These are phyloP conservation scores for Gallirallus australis DNA, from an alignment of 2,797 vertebrate genomes.

Conservation along the genomic window DNA sequence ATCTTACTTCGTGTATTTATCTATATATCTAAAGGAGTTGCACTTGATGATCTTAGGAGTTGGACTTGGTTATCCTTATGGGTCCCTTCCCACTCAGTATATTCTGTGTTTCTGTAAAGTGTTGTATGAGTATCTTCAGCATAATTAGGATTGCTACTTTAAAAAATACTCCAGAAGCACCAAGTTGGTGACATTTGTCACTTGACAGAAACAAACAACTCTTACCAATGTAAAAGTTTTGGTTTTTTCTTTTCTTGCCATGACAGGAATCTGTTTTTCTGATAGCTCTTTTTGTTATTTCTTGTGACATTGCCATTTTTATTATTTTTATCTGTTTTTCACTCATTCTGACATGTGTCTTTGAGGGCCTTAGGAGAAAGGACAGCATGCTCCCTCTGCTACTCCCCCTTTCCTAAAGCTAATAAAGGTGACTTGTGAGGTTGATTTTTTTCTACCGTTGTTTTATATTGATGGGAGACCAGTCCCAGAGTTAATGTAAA, in stretches of 20 bases:
- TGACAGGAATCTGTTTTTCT: not conserved
- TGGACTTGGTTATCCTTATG: no score
- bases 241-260: not conserved
- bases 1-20: not conserved
- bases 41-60: no score
- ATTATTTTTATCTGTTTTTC: not conserved
- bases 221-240: not conserved
- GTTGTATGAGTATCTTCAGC: not conserved
- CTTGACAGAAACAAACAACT: not conserved
- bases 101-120: not conserved
- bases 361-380: not conserved
- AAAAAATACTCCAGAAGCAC: not conserved
- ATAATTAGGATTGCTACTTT: not conserved
- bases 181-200: not conserved
- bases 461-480: not conserved
- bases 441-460: not conserved
- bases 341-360: not conserved
- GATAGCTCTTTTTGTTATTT: not conserved
- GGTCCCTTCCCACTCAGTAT: no score
- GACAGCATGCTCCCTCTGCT: not conserved
- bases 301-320: not conserved
- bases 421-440: not conserved
- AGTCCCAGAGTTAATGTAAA: not conserved
- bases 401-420: not conserved
- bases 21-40: not conserved